Base-by-base conservation (phyloP, 2,888 invertebrate species). In the Deilephila elpenor region DNA sequence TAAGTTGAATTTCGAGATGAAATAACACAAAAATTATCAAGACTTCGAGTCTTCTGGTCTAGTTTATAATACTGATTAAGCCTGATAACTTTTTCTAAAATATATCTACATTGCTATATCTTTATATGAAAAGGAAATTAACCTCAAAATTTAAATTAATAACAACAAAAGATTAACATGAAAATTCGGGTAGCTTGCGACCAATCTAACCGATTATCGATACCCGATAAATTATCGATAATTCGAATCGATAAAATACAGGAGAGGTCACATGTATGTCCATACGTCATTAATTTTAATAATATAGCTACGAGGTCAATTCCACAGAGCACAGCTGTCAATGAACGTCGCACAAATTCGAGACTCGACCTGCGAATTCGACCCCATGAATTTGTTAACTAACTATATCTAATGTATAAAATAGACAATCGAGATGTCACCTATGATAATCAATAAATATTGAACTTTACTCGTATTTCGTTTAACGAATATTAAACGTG, bases 341-440 rank as follows among this genome's bases (percentile, higher is more conserved):
- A 59, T 74, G 71, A 72, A 71, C 74, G 75, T 71, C 71, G 72
- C 56, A n/a, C 2, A 61, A 56, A 67, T 81, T 81, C 78, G 77
- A 79, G 79, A 75, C 73, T 74, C 74, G 72, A 51, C 37, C 67
- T 70, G 75, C 78, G 76, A 80, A 75, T 78, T 77, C 76, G 71
- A 74, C 78, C 77, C 73, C 77, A 34, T 51, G 32, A 82, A 84
- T 83, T 83, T 81, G 76, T 81, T 79, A 73, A 73, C 82, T 84
- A 83, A 75, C 77, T 82, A 83, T 73, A 77, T 71, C 73, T 78
- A 78, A 75, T 61, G 72, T 77, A 81, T 60, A 75, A 78, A 80
- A 78, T 75, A 75, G 74, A 76, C 80, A 83, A 84, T 82, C 81
- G 85, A 86, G 86, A 86, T 85, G 85, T 82, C 51, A 37, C 56